Percentiles rank a stretch among this genome's conserved stretches.
Conservation (phyloP, 1,140 invertebrate genomes). For the Kradibia gibbosae region DNA sequence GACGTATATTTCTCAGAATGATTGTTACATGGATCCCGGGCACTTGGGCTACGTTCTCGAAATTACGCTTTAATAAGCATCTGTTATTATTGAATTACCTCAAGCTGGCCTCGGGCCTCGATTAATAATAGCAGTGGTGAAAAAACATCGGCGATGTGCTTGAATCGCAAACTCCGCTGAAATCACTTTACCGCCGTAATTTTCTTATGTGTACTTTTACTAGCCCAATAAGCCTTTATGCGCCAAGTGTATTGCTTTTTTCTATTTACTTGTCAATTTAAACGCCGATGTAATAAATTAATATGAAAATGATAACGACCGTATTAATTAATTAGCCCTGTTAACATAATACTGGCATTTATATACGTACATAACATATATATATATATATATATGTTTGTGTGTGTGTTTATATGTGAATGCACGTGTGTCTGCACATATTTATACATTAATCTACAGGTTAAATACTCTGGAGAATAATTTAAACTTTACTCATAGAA, state of each 20-base stretch:
- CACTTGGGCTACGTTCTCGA: not conserved
- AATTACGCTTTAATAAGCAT: not conserved
- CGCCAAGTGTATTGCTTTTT: too few species aligned
- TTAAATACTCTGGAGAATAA: too few species aligned
- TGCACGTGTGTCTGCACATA: too few species aligned
- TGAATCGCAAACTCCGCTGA: not conserved
- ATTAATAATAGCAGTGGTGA: not conserved
- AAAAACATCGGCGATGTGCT: not conserved
- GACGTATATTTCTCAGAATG: not conserved
- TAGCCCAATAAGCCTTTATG: not conserved
- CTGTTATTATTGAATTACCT: not conserved
- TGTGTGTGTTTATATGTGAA: too few species aligned
- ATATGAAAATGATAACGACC: not conserved
- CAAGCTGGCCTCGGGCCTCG: not conserved
- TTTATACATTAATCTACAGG: too few species aligned
- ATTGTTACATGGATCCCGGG: not conserved
- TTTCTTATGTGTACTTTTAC: not conserved
- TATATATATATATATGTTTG: too few species aligned
- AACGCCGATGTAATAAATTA: not conserved
- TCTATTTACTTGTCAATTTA: not conserved
- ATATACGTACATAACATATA: too few species aligned
- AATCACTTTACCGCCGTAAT: not conserved
- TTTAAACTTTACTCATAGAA: too few species aligned
- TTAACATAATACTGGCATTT: not conserved
- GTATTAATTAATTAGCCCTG: not conserved